Evolutionary conservation across 2,888 invertebrate species (phyloP), one percentile per base, ranked within the genome.

Genomic region (Ophioninae sp.): DNA sequence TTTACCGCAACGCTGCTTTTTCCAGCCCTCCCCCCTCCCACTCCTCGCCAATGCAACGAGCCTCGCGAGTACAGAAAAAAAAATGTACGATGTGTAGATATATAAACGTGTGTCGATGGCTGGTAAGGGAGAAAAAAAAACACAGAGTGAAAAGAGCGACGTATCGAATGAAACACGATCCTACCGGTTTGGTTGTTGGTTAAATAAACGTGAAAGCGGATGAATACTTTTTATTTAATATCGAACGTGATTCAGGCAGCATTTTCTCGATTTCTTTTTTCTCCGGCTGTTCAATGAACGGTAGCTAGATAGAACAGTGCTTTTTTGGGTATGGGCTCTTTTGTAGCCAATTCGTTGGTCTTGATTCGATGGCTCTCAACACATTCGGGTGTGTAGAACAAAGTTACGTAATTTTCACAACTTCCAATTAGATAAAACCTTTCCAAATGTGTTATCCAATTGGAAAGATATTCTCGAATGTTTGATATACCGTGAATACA

Each of bases 1-100:
- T 82, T 82, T 79, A 69, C 79, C 65, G 69, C 79, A 75, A 82
- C 74, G 69, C 74, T 74, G 44, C 75, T 75, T 79, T 79, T 82
- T 71, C 30, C 64, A 63, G 74, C 74, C 17, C 17, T 37, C 37
- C 13, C 51, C 13, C 17, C 13, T 13, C 39, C 7, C n/a, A 6
- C 63, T 30, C 10, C 69, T 30, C 30, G 30, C 10, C 44, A n/a
- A 5, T 23, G 20, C 23, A 22, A 23, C 39, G 61, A 68, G n/a
- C 22, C 58, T 41, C 17, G 64, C 6, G 44, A 79, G 22, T 51
- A 61, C n/a, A 22, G 73, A 72, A 37, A 68, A 73, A 76, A 81
- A 67, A 61, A 37, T 13, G 37, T 17, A 10, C 8, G 13, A 56
- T 10, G 44, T 44, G 37, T 22, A 65, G 37, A 75, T n/a, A 68